Base-by-base conservation (phyloP, 2,888 invertebrate species). In the Parascotia fuliginaria region DNA sequence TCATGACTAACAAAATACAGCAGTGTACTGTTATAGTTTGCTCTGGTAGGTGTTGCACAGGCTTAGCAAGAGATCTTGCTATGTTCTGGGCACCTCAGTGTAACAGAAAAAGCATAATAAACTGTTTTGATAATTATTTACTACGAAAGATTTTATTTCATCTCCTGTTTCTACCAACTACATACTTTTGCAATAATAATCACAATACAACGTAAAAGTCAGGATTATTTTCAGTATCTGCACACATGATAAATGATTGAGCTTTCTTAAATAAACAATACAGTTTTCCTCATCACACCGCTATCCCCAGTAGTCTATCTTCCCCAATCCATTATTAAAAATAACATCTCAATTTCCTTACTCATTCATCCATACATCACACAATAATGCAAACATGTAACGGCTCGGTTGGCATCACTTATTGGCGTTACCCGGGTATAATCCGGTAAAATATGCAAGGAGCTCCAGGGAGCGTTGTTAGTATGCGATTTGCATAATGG, bases 401-500 rank as follows among this genome's bases (percentile, higher is more conserved):
- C 66, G 69, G 70, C 42, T 66, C 48, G 73, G 70, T 73, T 72
- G 67, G 51, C 66, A 59, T 66, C 73, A 70, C 60, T 70, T 65
- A 77, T 66, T 70, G 65, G 65, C 69, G 64, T 66, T 63, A 68
- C 52, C 51, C 55, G 55, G n/a, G 60, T 67, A 61, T 70, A 72
- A 75, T 70, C 67, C 56, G 41, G 65, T 70, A 70, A 74, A 73
- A 75, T 75, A 75, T 72, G 72, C 70, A 74, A 76, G 69, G 62
- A 64, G 60, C 70, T 70, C 65, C 48, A 47, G 61, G 71, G 66
- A 62, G 65, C 64, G 65, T 68, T 70, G 77, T 74, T 79, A 73
- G 73, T 70, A 70, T 59, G 62, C 44, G 60, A 79, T 82, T 79
- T 79, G 75, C 82, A 79, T 82, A 79, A 81, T 81, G 75, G 79